These are phyloP conservation scores for Dryas iulia DNA, from an alignment of 1,140 invertebrate species.

Conservation along the genomic window DNA sequence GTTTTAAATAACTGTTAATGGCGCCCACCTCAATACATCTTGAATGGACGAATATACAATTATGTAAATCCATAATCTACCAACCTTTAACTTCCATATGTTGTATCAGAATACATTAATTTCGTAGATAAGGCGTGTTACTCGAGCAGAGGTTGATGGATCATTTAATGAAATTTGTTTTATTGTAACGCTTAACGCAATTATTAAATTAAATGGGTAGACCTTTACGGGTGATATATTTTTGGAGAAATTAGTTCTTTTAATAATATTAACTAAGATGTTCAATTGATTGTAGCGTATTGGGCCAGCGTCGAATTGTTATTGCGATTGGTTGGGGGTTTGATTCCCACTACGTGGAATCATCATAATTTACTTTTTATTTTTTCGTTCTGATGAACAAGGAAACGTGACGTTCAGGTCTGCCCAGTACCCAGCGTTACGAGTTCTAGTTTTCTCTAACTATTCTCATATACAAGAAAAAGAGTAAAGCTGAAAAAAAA, in stretches of 20 bases:
- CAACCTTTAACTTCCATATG: conserved; percentile 55
- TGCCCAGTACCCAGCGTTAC: too few species aligned
- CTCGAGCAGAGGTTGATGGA: conserved; percentile 39
- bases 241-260: not conserved
- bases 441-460: too few species aligned
- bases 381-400: too few species aligned
- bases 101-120: conserved; percentile 60
- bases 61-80: conserved; percentile 42
- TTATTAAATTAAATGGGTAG: not conserved
- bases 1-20: conserved; percentile 20
- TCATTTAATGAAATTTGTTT: conserved; percentile 32
- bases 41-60: conserved; percentile 42
- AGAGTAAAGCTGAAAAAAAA: too few species aligned
- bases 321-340: not conserved
- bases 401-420: too few species aligned
- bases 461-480: too few species aligned
- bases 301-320: too few species aligned
- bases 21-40: conserved; percentile 35
- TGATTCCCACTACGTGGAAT: too few species aligned
- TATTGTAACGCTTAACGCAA: not conserved
- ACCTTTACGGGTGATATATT: not conserved
- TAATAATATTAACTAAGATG: not conserved
- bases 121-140: conserved; percentile 48
- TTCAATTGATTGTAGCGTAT: too few species aligned
- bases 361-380: too few species aligned